phyloP scores from a whole-genome alignment of 2,797 vertebrate species.

The Platalea minor region DNA sequence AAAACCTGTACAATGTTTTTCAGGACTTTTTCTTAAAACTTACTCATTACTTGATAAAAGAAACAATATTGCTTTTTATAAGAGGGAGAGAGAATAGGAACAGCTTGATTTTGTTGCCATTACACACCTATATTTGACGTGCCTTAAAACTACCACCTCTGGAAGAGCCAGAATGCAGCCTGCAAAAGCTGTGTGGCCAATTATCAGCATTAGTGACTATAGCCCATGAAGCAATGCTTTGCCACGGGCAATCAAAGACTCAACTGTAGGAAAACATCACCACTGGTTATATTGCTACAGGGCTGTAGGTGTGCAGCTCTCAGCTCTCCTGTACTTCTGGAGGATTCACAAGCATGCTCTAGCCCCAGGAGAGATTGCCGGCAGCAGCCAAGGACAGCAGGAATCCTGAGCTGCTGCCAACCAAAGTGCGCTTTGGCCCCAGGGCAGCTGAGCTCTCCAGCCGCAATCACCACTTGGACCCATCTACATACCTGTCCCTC shows the following conservation, averaged over 20 bases:
- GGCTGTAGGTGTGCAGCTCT: neutral
- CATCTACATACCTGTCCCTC: neutral
- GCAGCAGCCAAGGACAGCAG: neutral
- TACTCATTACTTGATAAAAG: neutral
- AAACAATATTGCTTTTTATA: neutral
- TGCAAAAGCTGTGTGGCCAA: neutral
- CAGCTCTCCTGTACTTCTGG: neutral
- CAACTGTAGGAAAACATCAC: neutral
- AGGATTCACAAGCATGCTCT: neutral
- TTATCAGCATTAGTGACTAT: neutral
- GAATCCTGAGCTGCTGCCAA: neutral
- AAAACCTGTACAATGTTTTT: neutral
- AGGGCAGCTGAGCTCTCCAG: neutral
- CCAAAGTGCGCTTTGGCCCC: neutral
- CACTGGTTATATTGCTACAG: neutral
- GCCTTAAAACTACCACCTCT: neutral
- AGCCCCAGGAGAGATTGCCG: neutral
- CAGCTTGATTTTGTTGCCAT: neutral
- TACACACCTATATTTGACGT: neutral
- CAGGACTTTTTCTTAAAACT: neutral
- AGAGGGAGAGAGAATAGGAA: neutral
- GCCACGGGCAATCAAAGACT: neutral
- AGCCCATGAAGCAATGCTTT: neutral
- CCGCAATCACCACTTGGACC: neutral
- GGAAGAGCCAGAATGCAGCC: neutral